phyloP scores from a whole-genome alignment of 1,140 invertebrate species.

The Brachystomella parvula region DNA sequence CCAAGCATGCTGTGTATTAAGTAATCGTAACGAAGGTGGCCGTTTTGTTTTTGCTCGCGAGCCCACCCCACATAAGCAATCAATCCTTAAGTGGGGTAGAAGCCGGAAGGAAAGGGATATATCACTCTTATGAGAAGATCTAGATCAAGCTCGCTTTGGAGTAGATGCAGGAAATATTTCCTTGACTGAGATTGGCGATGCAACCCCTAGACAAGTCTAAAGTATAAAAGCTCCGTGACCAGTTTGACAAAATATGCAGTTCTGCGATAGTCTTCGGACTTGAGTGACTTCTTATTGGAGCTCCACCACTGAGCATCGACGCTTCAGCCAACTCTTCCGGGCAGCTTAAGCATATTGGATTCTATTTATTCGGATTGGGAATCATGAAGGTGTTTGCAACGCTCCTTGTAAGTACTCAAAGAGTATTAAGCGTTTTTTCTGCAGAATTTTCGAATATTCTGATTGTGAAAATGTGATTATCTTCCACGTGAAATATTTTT shows the following conservation, averaged over 20 bases:
- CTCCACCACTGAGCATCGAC: no score
- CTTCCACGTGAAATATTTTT: no score
- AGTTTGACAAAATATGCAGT: constrained; percentile 1
- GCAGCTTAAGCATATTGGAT: neutral
- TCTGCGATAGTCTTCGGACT: constrained; percentile 11
- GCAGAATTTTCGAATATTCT: no score
- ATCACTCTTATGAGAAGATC: neutral
- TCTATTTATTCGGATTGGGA: constrained; percentile 5
- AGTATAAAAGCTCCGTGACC: constrained; percentile 8
- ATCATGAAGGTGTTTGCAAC: neutral
- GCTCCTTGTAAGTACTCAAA: neutral
- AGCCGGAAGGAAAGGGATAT: constrained; percentile 5
- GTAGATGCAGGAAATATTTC: neutral
- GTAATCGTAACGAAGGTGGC: neutral
- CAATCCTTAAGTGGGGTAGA: neutral
- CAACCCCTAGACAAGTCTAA: neutral
- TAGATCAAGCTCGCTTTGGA: neutral
- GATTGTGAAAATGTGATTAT: no score
- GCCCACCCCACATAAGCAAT: neutral
- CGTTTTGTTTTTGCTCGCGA: neutral
- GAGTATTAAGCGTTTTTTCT: no score
- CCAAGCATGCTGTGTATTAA: neutral
- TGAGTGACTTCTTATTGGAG: constrained; percentile 1
- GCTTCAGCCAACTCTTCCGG: neutral
- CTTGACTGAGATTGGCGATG: neutral